Evolutionary conservation across 2,888 invertebrate genomes (phyloP), one percentile per base, ranked within the genome.

Genomic region (Physocephala rufipes): DNA sequence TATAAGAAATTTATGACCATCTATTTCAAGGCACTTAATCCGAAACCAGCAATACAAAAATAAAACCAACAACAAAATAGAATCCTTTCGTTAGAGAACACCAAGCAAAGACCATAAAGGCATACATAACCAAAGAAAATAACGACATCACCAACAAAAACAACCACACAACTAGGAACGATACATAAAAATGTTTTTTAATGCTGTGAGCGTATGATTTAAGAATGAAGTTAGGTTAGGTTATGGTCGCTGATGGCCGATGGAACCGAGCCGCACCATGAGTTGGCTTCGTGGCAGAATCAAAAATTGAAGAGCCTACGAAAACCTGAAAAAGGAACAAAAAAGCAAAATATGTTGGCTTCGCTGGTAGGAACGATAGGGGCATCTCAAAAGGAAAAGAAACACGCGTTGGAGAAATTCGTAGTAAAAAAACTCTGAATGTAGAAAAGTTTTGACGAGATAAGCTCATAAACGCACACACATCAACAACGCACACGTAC

Each of bases 201-300:
- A 58, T 58, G 58, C 26, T 58, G 43, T 9, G 13, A 62, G 5
- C 13, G 66, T 24, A 49, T 51, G 68, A 51, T 61, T 68, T 68
- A 30, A 68, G 43, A 62, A 68, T 26, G 24, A 68, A 68, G 74
- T 76, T 76, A 72, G 72, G 74, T 72, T 73, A 76, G 76, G 76
- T 76, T 76, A 76, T 74, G 76, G 74, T 76, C 73, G 70, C 43
- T 63, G 63, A 51, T 67, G 58, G 58, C 26, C 58, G 58, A 28
- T 67, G 59, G 45, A 36, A 61, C 28, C 9, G 59, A 45, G 47
- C 36, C 61, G 67, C 43, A 58, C 26, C 5, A 21, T 36, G 36
- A 36, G 5, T 36, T 36, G 9, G 53, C 24, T 55, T 26, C 28
- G 58, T 26, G 58, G 58, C 26, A 28, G 58, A 9, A 24, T 24